These are phyloP conservation scores for Hymenochirus boettgeri DNA, from an alignment of 2,113 vertebrate genomes.

Conservation along the genomic window DNA sequence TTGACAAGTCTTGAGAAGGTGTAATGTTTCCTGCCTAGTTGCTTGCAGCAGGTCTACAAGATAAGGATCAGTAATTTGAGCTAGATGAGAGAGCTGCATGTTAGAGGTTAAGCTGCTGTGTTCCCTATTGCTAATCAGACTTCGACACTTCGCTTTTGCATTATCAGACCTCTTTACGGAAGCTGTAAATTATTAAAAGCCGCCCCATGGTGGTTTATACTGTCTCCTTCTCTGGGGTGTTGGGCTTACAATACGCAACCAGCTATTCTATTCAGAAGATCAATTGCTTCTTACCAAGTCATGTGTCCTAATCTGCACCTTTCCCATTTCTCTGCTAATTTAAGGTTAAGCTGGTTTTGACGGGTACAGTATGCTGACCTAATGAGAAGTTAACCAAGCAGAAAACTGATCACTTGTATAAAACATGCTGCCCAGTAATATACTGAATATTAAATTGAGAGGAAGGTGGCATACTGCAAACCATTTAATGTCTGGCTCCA, in stretches of 20 bases:
- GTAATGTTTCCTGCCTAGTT: slow-evolving; percentile 80
- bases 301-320: slow-evolving; percentile 44
- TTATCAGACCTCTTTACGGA: slow-evolving; percentile 68
- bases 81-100: slow-evolving; percentile 76
- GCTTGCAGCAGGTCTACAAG: slow-evolving; percentile 80
- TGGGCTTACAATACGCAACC: slow-evolving; percentile 42
- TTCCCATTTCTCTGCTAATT: slow-evolving; percentile 44
- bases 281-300: slow-evolving; percentile 26
- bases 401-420: slow-evolving; percentile 43
- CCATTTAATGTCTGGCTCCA: no score
- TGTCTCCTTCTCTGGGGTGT: slow-evolving; percentile 40
- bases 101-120: slow-evolving; percentile 77
- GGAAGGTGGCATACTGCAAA: neutral
- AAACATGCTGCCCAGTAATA: slow-evolving; percentile 35
- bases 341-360: slow-evolving; percentile 48
- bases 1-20: slow-evolving; percentile 85
- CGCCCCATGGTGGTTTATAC: slow-evolving; percentile 58
- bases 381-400: slow-evolving; percentile 20
- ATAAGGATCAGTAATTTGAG: slow-evolving; percentile 91
- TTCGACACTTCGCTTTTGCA: slow-evolving; percentile 72
- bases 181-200: slow-evolving; percentile 73
- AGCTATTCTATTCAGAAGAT: slow-evolving; percentile 29
- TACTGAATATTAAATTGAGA: slow-evolving; percentile 42
- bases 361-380: slow-evolving; percentile 29
- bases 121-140: slow-evolving; percentile 81